Evolutionary conservation across 2,888 invertebrate species (phyloP).

Genomic region (Molanna angustata): DNA sequence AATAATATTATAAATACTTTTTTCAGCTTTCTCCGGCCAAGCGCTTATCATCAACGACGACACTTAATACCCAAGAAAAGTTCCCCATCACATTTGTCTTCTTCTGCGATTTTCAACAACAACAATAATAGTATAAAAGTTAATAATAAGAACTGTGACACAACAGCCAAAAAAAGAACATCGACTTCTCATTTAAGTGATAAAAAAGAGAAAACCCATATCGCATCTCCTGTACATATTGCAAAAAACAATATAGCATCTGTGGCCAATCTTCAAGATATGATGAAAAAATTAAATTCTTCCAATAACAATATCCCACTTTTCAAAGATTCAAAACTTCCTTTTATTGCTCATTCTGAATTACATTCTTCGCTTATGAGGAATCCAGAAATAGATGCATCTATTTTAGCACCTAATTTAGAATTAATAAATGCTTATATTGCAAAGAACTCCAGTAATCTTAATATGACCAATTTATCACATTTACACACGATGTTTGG

Average conservation of each 20-base stretch:
- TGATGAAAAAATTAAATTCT: slow-evolving; percentile 2
- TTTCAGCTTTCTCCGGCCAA: slow-evolving; percentile 26
- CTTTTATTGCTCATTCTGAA: slow-evolving; percentile 7
- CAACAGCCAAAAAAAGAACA: slow-evolving; percentile 27
- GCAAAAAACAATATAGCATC: slow-evolving; percentile 1
- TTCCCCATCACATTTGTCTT: not conserved
- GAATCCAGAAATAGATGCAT: slow-evolving; percentile 5
- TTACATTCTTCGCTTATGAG: slow-evolving; percentile 2
- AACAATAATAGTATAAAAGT: slow-evolving; percentile 36
- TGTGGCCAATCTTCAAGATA: slow-evolving; percentile 9
- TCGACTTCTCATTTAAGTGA: not conserved
- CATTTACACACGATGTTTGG: not conserved
- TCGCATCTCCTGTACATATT: not conserved
- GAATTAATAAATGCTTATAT: slow-evolving; percentile 6
- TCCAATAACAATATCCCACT: slow-evolving; percentile 8
- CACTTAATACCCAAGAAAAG: slow-evolving; percentile 15
- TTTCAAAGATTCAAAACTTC: not conserved
- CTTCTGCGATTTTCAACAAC: slow-evolving; percentile 2
- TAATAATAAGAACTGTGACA: slow-evolving; percentile 35
- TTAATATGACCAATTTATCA: not conserved
- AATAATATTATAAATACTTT: too few relatives aligned
- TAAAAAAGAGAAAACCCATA: not conserved
- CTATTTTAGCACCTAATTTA: slow-evolving; percentile 3
- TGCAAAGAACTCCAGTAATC: not conserved
- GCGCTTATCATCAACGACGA: slow-evolving; percentile 19